Conservation (phyloP, 2,797 vertebrate species). For the Megaceryle alcyon region DNA sequence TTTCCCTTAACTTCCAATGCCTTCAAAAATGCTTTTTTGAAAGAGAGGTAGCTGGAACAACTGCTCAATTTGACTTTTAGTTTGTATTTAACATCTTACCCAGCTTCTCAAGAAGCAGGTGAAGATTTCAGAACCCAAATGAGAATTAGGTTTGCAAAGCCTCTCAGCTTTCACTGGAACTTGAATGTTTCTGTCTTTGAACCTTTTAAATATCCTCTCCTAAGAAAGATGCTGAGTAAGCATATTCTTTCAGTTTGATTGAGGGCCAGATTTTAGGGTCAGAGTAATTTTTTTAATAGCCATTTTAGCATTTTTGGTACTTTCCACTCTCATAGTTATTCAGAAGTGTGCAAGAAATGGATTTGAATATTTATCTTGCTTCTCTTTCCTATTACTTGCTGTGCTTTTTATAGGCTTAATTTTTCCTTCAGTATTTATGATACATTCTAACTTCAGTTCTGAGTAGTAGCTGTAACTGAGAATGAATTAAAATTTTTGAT, state of each 20-base stretch:
- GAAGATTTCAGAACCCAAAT: neutral
- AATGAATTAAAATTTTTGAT: conserved; percentile 38
- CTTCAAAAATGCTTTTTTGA: neutral
- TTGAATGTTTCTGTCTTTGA: conserved; percentile 23
- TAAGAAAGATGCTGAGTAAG: conserved; percentile 42
- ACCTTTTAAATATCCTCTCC: conserved; percentile 18
- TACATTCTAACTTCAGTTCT: conserved; percentile 5
- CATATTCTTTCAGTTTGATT: conserved; percentile 4
- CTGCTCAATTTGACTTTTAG: neutral
- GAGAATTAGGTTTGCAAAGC: conserved; percentile 29
- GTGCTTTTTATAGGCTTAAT: conserved; percentile 53
- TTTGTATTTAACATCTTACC: neutral
- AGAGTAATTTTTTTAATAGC: conserved; percentile 35
- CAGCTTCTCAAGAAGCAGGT: neutral
- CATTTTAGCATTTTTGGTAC: conserved; percentile 34
- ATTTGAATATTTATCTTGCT: conserved; percentile 60
- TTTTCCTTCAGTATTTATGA: conserved; percentile 44
- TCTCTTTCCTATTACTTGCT: conserved; percentile 13
- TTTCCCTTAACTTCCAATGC: neutral
- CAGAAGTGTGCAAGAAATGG: conserved; percentile 4
- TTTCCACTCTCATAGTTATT: conserved; percentile 18
- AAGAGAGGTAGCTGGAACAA: neutral
- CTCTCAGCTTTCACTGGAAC: conserved; percentile 6
- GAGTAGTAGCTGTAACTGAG: conserved; percentile 22
- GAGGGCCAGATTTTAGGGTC: conserved; percentile 34